phyloP scores from a whole-genome alignment of 2,113 vertebrate species.

The Eurypyga helias region DNA sequence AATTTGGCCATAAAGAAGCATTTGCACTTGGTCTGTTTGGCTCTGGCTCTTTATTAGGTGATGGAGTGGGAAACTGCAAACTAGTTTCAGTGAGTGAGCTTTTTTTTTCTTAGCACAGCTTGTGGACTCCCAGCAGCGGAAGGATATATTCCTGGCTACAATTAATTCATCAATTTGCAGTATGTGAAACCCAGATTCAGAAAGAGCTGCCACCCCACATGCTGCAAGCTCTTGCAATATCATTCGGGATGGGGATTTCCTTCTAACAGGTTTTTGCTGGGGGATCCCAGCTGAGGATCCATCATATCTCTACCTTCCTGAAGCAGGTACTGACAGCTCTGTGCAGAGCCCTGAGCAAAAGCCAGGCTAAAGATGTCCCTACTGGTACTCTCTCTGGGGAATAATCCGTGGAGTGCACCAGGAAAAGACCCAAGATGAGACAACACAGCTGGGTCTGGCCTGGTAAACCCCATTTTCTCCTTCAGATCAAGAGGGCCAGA shows the following conservation, averaged over 20 bases:
- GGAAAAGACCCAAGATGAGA: not conserved
- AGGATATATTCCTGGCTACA: not conserved
- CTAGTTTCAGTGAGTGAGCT: not conserved
- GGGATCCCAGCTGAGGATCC: not conserved
- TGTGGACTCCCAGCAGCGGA: not conserved
- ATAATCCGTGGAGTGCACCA: not conserved
- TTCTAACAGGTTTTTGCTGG: not conserved
- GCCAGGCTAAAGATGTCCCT: not conserved
- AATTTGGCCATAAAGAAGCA: not conserved
- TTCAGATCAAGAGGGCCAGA: not conserved
- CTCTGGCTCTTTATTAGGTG: not conserved
- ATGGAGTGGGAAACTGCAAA: not conserved
- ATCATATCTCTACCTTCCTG: not conserved
- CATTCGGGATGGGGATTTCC: not conserved
- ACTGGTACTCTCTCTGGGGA: not conserved
- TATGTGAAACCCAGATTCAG: not conserved
- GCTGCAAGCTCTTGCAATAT: not conserved
- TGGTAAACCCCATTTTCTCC: not conserved
- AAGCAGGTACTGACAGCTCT: not conserved
- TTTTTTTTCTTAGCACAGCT: not conserved
- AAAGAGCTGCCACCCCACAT: accelerated
- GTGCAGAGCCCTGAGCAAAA: not conserved
- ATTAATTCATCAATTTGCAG: not conserved
- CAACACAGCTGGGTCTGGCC: not conserved
- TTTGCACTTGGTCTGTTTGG: not conserved